Percentiles rank a stretch among this genome's conserved stretches.
Conservation (phyloP, 1,140 invertebrate species). For the Sweltsa coloradensis region DNA sequence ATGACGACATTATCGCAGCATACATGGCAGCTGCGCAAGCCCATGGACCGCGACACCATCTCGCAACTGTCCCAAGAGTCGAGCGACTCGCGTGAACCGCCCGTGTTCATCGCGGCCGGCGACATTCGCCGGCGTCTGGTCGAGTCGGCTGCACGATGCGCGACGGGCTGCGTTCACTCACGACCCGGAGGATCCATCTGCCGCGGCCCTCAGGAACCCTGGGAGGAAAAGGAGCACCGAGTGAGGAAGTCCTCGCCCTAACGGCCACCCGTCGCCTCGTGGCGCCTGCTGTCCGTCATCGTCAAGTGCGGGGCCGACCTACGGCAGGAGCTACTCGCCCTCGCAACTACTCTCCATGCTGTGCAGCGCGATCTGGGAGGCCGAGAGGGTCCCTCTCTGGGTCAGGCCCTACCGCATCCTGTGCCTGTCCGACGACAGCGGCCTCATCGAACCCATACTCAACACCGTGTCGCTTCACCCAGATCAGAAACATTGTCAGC, state of each 20-base stretch:
- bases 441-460: constrained; percentile 89
- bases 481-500: constrained; percentile 90
- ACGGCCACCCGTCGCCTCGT: constrained; percentile 83
- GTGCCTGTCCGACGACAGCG: constrained; percentile 82
- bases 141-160: constrained; percentile 67
- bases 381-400: constrained; percentile 82
- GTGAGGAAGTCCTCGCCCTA: constrained; percentile 89
- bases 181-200: constrained; percentile 96
- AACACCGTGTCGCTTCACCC: constrained; percentile 98
- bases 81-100: constrained; percentile 72
- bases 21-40: constrained; percentile 45
- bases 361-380: constrained; percentile 85
- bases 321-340: constrained; percentile 89
- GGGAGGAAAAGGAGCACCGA: constrained; percentile 65
- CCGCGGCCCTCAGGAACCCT: constrained; percentile 85
- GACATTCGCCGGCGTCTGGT: constrained; percentile 82
- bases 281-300: constrained; percentile 88
- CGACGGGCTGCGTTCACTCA: constrained; percentile 71
- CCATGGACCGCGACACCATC: constrained; percentile 64
- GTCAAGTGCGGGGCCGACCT: constrained; percentile 98
- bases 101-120: constrained; percentile 72
- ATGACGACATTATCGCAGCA: constrained; percentile 81
- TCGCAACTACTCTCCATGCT: constrained; percentile 87
- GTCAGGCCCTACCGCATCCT: constrained; percentile 84
- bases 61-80: constrained; percentile 87